Base-by-base conservation (phyloP, 2,797 vertebrate genomes). In the Melanotaenia parkinsoni region DNA sequence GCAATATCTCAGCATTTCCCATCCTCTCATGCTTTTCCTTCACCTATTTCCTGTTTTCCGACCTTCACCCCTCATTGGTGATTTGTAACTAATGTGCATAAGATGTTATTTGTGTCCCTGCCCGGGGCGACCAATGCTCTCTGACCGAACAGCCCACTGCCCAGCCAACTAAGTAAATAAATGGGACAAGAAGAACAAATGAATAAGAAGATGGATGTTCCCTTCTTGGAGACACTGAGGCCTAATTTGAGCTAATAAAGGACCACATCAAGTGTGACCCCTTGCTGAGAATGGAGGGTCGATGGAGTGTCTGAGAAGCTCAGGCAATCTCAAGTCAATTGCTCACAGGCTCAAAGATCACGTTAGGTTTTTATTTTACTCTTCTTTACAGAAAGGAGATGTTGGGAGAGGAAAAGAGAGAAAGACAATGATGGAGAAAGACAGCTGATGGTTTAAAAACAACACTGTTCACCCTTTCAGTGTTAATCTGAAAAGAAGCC, bases 191-290 rank as follows among this genome's bases (percentile, higher is more conserved):
- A 74, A 81, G 81, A 89, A 82, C 86, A 88, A 85, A 86, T 83
- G 85, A 89, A 88, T 86, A 81, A 83, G 85, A 82, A 92, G 88
- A 92, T 87, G 83, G 84, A 91, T 90, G 88, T 86, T 89, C 84
- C 67, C 76, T 80, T 90, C 83, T 71, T 59, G 67, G 66, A 86
- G 79, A 91, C 85, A 90, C 87, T 70, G 65, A 85, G 74, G 81
- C 83, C 88, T 91, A 91, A 93, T 93, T 91, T 90, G 87, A 82
- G 84, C 79, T 91, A 83, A 92, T 92, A 92, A 91, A 92, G 82
- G 85, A 90, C 7, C 83, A 79, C 80, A 82, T 92, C 74, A 88
- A 86, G 89, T 86, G 77, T 89, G 90, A 86, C 90, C 88, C 85
- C 81, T 82, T 16, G 30, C 85, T 68, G 83, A 45, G 85, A 82